phyloP scores from a whole-genome alignment of 2,797 vertebrate genomes.

The Pygocentrus nattereri region DNA sequence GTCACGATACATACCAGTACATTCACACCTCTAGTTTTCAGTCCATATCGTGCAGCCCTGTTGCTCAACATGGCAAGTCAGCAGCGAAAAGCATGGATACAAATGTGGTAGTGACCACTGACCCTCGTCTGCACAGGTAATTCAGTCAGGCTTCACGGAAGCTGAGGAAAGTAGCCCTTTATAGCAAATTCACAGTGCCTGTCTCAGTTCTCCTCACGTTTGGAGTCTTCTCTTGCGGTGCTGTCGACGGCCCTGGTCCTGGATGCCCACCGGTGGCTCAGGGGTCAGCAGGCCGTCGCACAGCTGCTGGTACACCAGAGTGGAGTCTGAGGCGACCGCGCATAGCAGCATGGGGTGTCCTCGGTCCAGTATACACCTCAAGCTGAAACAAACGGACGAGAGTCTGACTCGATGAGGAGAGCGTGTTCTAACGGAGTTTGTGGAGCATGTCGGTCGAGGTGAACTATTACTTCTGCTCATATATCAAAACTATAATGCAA shows the following conservation, averaged over 20 bases:
- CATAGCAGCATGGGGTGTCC: slow-evolving; percentile 85
- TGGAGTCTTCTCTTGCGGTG: slow-evolving; percentile 81
- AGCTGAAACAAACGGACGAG: slow-evolving; percentile 60
- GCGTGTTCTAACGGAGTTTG: neutral
- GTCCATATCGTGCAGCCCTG: too few species aligned
- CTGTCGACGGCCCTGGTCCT: slow-evolving; percentile 78
- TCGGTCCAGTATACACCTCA: slow-evolving; percentile 70
- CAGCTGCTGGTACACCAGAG: slow-evolving; percentile 93
- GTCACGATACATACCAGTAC: too few species aligned
- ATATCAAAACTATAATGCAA: too few species aligned
- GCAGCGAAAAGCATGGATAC: too few species aligned
- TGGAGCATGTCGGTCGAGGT: too few species aligned
- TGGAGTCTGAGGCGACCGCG: slow-evolving; percentile 92
- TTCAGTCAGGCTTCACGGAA: neutral
- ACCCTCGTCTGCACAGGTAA: too few species aligned
- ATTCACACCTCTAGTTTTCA: too few species aligned
- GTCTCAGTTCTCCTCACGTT: slow-evolving; percentile 27
- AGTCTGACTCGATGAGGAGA: neutral
- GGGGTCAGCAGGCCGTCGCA: slow-evolving; percentile 88
- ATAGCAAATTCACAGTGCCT: too few species aligned
- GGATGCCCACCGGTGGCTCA: slow-evolving; percentile 83
- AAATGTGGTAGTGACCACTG: too few species aligned
- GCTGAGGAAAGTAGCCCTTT: too few species aligned
- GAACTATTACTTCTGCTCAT: too few species aligned
- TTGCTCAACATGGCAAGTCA: too few species aligned